Conservation (phyloP, 2,113 vertebrate genomes). For the Pachyramphus minor region DNA sequence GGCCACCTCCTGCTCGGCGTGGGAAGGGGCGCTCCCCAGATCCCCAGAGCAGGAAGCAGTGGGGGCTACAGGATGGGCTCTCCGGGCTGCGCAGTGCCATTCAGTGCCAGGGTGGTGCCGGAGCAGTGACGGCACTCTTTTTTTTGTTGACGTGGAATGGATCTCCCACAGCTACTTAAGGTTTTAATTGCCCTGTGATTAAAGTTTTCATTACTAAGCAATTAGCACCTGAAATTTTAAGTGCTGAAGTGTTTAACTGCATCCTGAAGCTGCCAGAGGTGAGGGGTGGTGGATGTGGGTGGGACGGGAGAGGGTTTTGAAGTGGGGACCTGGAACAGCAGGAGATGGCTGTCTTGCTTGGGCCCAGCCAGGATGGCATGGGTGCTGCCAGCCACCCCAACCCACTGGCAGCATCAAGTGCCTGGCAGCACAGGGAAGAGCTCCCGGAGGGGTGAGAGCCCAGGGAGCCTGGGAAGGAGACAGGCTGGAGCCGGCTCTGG, state of each 20-base stretch:
- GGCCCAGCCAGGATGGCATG: neutral
- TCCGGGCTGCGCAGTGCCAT: rapidly evolving
- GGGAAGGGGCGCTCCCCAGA: neutral
- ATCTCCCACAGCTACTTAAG: constrained; percentile 67
- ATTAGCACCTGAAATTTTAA: constrained; percentile 69
- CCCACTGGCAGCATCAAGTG: neutral
- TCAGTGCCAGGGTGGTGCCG: neutral
- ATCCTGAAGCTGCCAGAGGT: constrained; percentile 55
- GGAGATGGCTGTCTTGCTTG: neutral
- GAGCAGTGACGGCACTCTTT: neutral
- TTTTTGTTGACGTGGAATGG: constrained; percentile 57
- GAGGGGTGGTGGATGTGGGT: constrained; percentile 35
- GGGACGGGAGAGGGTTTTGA: neutral
- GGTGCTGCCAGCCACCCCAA: rapidly evolving
- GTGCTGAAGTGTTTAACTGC: constrained; percentile 63
- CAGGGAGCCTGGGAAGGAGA: constrained; percentile 36
- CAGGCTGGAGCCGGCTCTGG: neutral
- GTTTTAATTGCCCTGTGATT: constrained; percentile 69
- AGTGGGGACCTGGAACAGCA: neutral
- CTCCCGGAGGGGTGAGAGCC: neutral
- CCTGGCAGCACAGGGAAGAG: neutral
- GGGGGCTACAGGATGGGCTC: neutral
- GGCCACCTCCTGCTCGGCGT: neutral
- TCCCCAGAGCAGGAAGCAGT: neutral
- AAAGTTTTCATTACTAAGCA: constrained; percentile 71